Base-by-base conservation (phyloP, 2,113 vertebrate species). In the Halcyon malimbica region DNA sequence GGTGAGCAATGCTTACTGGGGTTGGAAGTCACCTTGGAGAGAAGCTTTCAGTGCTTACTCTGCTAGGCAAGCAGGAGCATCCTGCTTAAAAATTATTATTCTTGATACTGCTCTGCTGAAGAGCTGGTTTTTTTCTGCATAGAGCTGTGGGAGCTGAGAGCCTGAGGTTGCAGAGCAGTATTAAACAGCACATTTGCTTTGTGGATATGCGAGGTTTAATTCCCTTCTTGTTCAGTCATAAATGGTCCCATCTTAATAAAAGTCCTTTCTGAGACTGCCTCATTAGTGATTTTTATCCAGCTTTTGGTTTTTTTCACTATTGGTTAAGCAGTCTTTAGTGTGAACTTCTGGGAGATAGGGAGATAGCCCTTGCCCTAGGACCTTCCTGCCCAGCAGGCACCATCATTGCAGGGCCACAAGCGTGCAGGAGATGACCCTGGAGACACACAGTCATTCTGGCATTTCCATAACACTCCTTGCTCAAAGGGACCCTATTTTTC, bases 11-110 rank as follows among this genome's bases (percentile, higher is more conserved):
- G 70, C 84, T 89, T 14, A 2, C 24, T 85, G 37, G 9, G 29
- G 4, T 21, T 91, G 93, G 83, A 89, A 96, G 91, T 96, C 94
- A 96, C 89, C 95, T 93, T 96, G 94, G 28, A 91, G 83, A 57
- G 62, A 91, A 89, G 84, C 62, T 89, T 91, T 82, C 33, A n/a
- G 21, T 82, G 71, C 79, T 92, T 71, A 29, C 50, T 68, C 77
- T 87, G 60, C 74, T 62, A 75, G 88, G 42, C 59, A 90, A 77
- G 75, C 26, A 75, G 59, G 76, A 92, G 80, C 33, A 62, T 86
- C 71, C 60, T 96, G 73, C 81, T 96, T 70, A 54, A 35, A 89
- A 91, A 62, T 23, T 56, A 26, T 63, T 81, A 1, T 84, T 94
- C 51, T 56, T 89, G 23, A 44, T 91, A 44, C 31, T 64, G 51